A percentile compares a stretch with the other conserved stretches of the same genome.
These are phyloP conservation scores for Podocnemis expansa DNA, from an alignment of 2,113 vertebrate genomes.

Conservation along the genomic window DNA sequence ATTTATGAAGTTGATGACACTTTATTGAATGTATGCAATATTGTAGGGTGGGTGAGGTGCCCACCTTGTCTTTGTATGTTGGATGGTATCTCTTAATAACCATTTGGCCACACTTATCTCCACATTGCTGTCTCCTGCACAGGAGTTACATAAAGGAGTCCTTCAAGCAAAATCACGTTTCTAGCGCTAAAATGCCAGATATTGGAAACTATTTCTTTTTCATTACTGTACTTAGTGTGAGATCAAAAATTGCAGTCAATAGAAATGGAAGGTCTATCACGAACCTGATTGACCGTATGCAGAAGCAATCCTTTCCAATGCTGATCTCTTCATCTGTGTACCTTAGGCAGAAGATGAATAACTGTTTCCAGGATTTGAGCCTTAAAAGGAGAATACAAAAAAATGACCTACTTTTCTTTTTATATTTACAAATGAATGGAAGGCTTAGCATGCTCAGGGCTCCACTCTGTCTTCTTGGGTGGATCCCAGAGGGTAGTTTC, in stretches of 20 bases:
- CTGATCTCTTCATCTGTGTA: conserved; percentile 17
- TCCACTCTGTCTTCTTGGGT: not conserved
- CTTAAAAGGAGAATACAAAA: not conserved
- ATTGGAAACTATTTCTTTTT: not conserved
- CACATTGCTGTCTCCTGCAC: not conserved
- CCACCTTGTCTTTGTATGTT: not conserved
- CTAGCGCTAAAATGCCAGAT: not conserved
- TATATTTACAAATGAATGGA: not conserved
- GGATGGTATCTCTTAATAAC: not conserved
- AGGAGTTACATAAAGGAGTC: not conserved
- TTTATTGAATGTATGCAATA: not conserved
- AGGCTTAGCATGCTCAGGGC: not conserved
- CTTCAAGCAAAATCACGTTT: not conserved
- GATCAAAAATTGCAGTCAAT: not conserved
- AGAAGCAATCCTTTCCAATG: conserved; percentile 4
- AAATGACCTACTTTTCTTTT: conserved; percentile 8
- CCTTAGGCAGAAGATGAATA: conserved; percentile 7
- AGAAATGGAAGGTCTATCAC: not conserved
- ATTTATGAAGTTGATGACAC: not conserved
- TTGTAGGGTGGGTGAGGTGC: not conserved
- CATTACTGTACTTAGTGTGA: not conserved
- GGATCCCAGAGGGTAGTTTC: conserved; percentile 9
- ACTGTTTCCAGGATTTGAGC: not conserved
- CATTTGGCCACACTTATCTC: not conserved
- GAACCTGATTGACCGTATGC: not conserved